Conservation (phyloP, 2,888 invertebrate genomes). For the Lacanobia oleracea region DNA sequence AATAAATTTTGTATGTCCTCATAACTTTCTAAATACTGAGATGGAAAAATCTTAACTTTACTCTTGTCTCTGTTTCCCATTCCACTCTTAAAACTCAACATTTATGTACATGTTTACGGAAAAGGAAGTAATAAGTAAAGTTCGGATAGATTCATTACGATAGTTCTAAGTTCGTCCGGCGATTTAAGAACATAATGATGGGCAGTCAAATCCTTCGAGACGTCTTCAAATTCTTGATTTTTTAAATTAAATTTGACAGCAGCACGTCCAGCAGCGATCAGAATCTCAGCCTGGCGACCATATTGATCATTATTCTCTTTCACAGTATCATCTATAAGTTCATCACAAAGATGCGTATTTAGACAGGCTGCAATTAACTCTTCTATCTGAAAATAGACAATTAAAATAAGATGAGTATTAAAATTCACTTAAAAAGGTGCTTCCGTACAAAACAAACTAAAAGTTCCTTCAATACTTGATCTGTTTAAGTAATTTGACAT, state of each 20-base stretch:
- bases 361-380: neutral
- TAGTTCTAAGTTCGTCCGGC: neutral
- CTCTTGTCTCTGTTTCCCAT: neutral
- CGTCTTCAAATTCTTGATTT: neutral
- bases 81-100: neutral
- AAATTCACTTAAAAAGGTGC: too few species aligned
- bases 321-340: neutral
- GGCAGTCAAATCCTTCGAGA: neutral
- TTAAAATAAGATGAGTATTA: too few species aligned
- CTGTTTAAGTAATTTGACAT: too few species aligned
- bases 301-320: neutral
- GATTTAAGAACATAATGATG: neutral
- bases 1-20: neutral
- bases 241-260: neutral
- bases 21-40: neutral
- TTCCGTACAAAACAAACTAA: too few species aligned
- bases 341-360: neutral
- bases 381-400: neutral
- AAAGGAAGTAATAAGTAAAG: neutral
- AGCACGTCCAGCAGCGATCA: neutral
- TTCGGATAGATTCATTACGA: fast-evolving
- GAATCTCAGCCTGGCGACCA: neutral
- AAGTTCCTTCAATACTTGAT: too few species aligned
- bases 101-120: neutral
- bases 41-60: neutral